Conservation (phyloP, 2,113 vertebrate genomes). For the Stegostoma tigrinum region DNA sequence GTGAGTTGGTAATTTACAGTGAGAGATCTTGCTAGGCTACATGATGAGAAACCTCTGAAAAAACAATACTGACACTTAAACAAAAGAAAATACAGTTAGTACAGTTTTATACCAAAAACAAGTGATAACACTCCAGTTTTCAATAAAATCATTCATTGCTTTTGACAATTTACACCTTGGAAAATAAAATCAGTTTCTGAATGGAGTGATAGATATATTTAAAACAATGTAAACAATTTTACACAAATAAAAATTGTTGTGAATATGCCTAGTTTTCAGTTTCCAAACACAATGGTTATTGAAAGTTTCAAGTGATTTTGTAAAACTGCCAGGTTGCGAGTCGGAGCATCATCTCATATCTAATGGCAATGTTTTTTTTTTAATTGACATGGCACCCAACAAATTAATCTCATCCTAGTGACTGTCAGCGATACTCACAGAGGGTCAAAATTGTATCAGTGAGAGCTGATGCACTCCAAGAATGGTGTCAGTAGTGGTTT, state of each 20-base stretch:
- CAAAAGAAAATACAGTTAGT: too few relatives aligned
- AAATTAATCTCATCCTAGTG: slow-evolving; percentile 19
- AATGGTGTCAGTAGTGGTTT: not conserved
- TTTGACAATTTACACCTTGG: not conserved
- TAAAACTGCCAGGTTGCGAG: not conserved
- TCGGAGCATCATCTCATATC: not conserved
- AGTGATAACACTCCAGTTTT: not conserved
- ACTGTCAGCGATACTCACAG: not conserved
- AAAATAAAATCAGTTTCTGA: not conserved
- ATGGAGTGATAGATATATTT: not conserved
- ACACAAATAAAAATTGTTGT: slow-evolving; percentile 1
- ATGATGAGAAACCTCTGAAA: too few relatives aligned
- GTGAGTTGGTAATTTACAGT: too few relatives aligned
- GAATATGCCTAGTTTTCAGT: not conserved
- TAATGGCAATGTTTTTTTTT: not conserved
- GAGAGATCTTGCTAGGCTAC: too few relatives aligned
- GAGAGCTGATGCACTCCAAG: not conserved
- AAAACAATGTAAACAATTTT: not conserved
- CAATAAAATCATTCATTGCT: not conserved
- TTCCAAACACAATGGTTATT: not conserved
- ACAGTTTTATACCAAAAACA: not conserved
- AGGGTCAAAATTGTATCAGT: slow-evolving; percentile 18
- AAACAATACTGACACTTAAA: too few relatives aligned
- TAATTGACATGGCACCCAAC: not conserved
- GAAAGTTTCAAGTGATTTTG: not conserved